These are phyloP conservation scores for Uropetala carovei DNA, from an alignment of 2,888 invertebrate species.

Conservation along the genomic window DNA sequence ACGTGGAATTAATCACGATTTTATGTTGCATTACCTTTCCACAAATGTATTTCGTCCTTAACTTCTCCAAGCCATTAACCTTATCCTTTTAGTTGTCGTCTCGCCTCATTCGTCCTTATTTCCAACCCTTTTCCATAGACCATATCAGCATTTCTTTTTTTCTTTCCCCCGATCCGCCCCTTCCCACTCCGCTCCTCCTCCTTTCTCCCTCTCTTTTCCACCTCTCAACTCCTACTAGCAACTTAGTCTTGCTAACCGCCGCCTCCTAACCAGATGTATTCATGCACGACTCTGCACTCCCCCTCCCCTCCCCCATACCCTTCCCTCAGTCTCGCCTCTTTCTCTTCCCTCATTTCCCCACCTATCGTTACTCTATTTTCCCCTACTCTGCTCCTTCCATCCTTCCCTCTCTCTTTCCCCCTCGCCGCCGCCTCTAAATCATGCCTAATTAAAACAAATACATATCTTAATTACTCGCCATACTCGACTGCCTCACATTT, in stretches of 20 bases:
- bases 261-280: conserved; percentile 53
- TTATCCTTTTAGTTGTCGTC: conserved; percentile 44
- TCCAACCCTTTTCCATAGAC: conserved; percentile 36
- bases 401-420: not conserved
- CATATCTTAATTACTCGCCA: conserved; percentile 56
- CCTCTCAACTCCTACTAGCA: not conserved
- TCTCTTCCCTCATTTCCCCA: not conserved
- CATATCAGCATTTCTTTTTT: conserved; percentile 47
- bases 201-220: no score
- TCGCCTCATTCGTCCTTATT: conserved; percentile 59
- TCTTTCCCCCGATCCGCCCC: conserved; percentile 31
- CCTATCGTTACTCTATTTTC: not conserved
- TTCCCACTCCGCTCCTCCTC: not conserved
- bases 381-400: not conserved
- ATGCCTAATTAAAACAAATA: conserved; percentile 63
- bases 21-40: not conserved
- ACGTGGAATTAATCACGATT: not conserved
- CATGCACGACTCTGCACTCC: conserved; percentile 42
- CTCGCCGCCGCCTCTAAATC: conserved; percentile 39
- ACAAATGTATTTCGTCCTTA: not conserved
- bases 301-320: conserved; percentile 7
- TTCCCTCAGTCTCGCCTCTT: not conserved
- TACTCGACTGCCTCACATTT: not conserved
- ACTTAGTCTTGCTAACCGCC: conserved; percentile 24
- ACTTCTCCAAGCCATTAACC: conserved; percentile 33